phyloP scores from a whole-genome alignment of 2,113 vertebrate genomes.

The Hippopotamus amphibius region DNA sequence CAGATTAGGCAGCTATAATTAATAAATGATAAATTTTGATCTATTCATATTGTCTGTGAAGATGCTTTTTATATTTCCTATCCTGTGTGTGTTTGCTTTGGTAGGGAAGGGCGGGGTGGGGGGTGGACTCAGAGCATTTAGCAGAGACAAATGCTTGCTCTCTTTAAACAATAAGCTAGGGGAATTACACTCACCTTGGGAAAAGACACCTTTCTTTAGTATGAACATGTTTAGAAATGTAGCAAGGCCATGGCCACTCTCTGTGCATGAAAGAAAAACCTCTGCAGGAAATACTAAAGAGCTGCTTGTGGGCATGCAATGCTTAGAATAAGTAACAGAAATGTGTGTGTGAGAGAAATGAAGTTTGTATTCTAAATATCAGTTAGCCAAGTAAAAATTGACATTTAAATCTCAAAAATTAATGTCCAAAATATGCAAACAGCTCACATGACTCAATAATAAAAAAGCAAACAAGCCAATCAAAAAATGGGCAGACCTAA shows the following conservation, averaged over 20 bases:
- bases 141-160: not conserved
- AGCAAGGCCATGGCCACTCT: not conserved
- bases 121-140: not conserved
- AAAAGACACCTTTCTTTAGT: constrained; percentile 20
- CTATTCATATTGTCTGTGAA: constrained; percentile 5
- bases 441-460: no score
- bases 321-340: not conserved
- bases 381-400: not conserved
- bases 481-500: no score
- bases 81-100: not conserved
- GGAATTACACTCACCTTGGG: not conserved
- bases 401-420: not conserved
- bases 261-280: not conserved
- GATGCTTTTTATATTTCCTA: constrained; percentile 16
- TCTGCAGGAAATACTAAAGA: not conserved
- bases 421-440: no score
- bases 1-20: constrained; percentile 1
- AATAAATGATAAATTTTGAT: not conserved
- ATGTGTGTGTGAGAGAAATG: not conserved
- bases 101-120: not conserved
- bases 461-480: no score
- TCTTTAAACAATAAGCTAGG: not conserved
- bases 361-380: not conserved
- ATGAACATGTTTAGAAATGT: not conserved
- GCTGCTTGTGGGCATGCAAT: not conserved